Base-by-base conservation (phyloP, 2,797 vertebrate species). In the Pelochelys cantorii region DNA sequence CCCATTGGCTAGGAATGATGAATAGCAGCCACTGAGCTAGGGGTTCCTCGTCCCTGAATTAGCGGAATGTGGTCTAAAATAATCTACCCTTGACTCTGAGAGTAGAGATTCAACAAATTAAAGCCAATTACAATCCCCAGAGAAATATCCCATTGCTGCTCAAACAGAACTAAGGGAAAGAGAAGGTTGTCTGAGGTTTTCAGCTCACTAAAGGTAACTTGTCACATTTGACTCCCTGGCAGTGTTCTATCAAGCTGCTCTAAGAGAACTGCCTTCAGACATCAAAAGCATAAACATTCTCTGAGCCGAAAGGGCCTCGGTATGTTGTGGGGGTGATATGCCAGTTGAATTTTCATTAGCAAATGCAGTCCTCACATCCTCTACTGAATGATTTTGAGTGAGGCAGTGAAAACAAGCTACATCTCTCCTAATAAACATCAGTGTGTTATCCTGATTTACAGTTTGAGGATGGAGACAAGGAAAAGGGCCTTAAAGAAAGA, bases 361-460 rank as follows among this genome's bases (percentile, higher is more conserved):
- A 79, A 94, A 82, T 48, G 71, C 34, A 31, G 68, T 78, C 79
- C 93, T 53, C 65, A 86, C 7, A 81, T 4, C 11, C 90, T 14
- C 88, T 83, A 13, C 56, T 86, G 78, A 93, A 90, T 0, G 11
- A 74, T 92, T 89, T 42, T 29, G 42, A 68, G 86, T 65, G 59
- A 93, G 18, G 62, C 74, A 83, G 29, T 78, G 80, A 87, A 93
- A 95, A 88, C 23, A 79, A 62, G 52, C 83, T 88, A 93, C 23
- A 78, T 23, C 37, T 57, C 15, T 20, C 4, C 83, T 89, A 94
- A 90, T 77, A 55, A n/a, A 60, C 59, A 23, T 86, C 79, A 52
- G 22, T 81, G 59, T 20, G 90, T 95, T 77, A 93, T 92, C n/a
- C 68, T 87, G 34, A 90, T 83, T 88, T 88, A 78, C n/a, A 90